These are phyloP conservation scores for Thymallus thymallus DNA, from an alignment of 2,113 vertebrate species.

Conservation along the genomic window DNA sequence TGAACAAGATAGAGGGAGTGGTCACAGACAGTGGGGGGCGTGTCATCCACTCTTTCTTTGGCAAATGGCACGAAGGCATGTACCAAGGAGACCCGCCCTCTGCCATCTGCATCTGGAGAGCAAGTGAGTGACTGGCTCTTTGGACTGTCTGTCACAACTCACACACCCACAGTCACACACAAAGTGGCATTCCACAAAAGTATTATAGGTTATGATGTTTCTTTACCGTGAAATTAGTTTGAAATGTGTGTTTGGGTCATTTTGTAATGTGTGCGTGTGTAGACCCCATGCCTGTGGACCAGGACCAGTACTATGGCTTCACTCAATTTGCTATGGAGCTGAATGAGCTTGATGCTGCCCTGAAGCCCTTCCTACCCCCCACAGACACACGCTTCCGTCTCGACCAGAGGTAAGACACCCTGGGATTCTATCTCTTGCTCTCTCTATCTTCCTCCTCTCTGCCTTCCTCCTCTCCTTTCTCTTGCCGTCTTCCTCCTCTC, in stretches of 20 bases:
- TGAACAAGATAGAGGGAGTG: constrained; percentile 90
- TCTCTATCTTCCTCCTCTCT: constrained; percentile 32
- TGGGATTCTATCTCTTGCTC: not conserved
- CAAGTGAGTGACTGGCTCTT: constrained; percentile 81
- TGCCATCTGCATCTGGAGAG: constrained; percentile 90
- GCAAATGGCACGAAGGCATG: constrained; percentile 94
- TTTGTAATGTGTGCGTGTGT: constrained; percentile 38
- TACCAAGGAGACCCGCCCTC: constrained; percentile 86
- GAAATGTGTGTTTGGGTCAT: not conserved
- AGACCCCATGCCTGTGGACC: constrained; percentile 88
- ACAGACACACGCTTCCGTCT: constrained; percentile 94
- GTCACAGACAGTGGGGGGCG: constrained; percentile 83
- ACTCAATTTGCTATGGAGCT: constrained; percentile 92
- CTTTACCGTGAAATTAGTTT: not conserved
- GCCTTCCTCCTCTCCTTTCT: not conserved
- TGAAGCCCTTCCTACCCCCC: constrained; percentile 80
- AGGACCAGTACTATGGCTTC: constrained; percentile 93
- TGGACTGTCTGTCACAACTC: not conserved
- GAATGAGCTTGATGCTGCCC: constrained; percentile 84
- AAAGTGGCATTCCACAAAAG: not conserved
- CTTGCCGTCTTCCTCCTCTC: not conserved
- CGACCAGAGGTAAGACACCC: constrained; percentile 87
- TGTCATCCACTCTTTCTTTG: constrained; percentile 85
- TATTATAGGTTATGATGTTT: no score
- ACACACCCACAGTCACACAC: not conserved